Base-by-base conservation (phyloP, 2,113 vertebrate genomes). In the Bagarius yarrelli region DNA sequence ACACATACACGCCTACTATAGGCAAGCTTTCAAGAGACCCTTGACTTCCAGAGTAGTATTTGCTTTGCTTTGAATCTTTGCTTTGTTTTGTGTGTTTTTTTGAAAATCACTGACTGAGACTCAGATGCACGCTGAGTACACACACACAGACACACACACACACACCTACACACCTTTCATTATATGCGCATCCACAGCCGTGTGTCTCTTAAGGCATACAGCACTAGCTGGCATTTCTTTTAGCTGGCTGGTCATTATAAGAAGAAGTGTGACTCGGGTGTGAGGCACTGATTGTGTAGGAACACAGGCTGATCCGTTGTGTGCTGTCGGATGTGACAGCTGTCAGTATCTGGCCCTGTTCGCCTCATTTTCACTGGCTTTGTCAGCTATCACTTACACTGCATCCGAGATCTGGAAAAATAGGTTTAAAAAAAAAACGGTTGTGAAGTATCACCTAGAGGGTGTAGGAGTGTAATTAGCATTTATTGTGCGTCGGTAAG, bases 331-430 rank as follows among this genome's bases (percentile, higher is more conserved):
- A 74, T 71, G 36, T 73, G 76, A 83, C 79, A 86, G 85, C 85
- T 86, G 85, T 83, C 82, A 83, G 72, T 86, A 53, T 72, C 81
- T 83, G 60, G 74, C 67, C 84, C 59, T 82, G 13, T 75, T 76
- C 84, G 15, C 61, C 59, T 71, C 52, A 60, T 60, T 72, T 80
- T 60, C 72, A 80, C 73, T 15, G 79, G 32, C 60, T 81, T 73
- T 81, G 82, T 67, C 84, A 86, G 84, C 79, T 81, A 80, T 69
- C 73, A 70, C 73, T 76, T 82, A 44, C 70, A 81, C 66, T 53
- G 47, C 52, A 56, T 78, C 71, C 25, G n/a, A 67, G 21, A 60
- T 50, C 52, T 81, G 30, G 63, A 50, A 60, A 69, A 73, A 53
- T 73, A 59, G 52, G 67, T 78, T 50, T 8, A 47, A 47, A 47